Evolutionary conservation across 2,113 vertebrate genomes (phyloP).

Genomic region (Trichomycterus rosablanca): DNA sequence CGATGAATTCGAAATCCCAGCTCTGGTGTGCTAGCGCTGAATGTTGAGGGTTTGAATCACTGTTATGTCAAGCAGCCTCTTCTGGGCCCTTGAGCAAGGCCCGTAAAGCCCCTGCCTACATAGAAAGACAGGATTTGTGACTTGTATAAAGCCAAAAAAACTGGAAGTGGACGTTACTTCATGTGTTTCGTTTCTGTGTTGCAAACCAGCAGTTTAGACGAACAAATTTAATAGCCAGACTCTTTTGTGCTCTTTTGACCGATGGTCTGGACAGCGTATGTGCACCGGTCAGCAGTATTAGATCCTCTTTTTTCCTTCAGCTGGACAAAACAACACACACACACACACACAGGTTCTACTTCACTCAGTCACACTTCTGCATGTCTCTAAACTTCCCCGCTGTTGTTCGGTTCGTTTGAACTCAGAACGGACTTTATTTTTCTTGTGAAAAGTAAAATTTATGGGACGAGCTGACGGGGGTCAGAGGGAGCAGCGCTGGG

Average conservation of each 20-base stretch:
- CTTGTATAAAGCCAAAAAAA: too few relatives aligned
- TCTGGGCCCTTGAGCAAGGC: too few relatives aligned
- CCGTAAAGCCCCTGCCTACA: too few relatives aligned
- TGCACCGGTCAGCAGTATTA: constrained; percentile 30
- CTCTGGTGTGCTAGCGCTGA: too few relatives aligned
- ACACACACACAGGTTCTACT: not conserved
- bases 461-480: not conserved
- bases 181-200: too few relatives aligned
- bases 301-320: constrained; percentile 13
- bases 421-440: not conserved
- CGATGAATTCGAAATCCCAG: too few relatives aligned
- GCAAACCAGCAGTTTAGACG: not conserved
- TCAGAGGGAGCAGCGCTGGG: not conserved
- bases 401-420: not conserved
- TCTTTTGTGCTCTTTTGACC: not conserved
- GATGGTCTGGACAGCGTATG: not conserved
- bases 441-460: not conserved
- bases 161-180: too few relatives aligned
- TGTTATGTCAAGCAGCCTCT: too few relatives aligned
- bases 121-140: too few relatives aligned
- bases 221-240: not conserved
- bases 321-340: not conserved
- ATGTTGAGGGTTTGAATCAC: too few relatives aligned
- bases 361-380: too few relatives aligned
- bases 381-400: too few relatives aligned